These are phyloP conservation scores for Callipepla californica DNA, from an alignment of 2,113 vertebrate species.

Conservation along the genomic window DNA sequence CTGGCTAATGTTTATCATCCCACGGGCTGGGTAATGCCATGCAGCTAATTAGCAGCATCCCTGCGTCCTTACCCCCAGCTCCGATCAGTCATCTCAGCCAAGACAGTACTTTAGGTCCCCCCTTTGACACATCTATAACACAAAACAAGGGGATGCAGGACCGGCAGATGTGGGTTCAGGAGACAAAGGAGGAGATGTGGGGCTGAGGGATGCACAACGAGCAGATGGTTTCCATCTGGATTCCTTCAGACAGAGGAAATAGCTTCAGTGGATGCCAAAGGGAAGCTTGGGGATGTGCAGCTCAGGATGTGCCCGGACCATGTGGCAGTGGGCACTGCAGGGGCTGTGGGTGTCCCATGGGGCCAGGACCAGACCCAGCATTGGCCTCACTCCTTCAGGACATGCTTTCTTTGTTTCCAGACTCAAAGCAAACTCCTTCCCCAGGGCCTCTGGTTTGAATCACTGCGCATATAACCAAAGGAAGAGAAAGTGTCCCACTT, in stretches of 20 bases:
- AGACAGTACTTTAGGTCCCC: too few relatives aligned
- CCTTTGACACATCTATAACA: too few relatives aligned
- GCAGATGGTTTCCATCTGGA: background rate
- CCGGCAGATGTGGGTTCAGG: background rate
- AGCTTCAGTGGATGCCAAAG: rapidly evolving
- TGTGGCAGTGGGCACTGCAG: rapidly evolving
- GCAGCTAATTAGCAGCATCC: too few relatives aligned
- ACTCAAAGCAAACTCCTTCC: background rate
- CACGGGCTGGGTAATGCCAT: too few relatives aligned
- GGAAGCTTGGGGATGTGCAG: background rate
- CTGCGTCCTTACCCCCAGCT: too few relatives aligned
- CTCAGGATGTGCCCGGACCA: background rate
- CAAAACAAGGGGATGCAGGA: too few relatives aligned
- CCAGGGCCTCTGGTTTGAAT: rapidly evolving
- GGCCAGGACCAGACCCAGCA: rapidly evolving
- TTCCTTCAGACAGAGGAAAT: background rate
- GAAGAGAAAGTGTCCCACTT: background rate
- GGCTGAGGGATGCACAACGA: background rate
- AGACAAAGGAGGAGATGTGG: background rate
- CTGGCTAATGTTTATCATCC: too few relatives aligned
- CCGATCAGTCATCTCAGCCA: too few relatives aligned
- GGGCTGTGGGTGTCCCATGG: rapidly evolving
- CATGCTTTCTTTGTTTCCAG: rapidly evolving
- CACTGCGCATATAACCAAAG: background rate
- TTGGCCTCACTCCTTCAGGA: background rate